Percentiles rank a stretch among this genome's conserved stretches.
phyloP scores from a whole-genome alignment of 2,113 vertebrate genomes.

The Perccottus glenii region DNA sequence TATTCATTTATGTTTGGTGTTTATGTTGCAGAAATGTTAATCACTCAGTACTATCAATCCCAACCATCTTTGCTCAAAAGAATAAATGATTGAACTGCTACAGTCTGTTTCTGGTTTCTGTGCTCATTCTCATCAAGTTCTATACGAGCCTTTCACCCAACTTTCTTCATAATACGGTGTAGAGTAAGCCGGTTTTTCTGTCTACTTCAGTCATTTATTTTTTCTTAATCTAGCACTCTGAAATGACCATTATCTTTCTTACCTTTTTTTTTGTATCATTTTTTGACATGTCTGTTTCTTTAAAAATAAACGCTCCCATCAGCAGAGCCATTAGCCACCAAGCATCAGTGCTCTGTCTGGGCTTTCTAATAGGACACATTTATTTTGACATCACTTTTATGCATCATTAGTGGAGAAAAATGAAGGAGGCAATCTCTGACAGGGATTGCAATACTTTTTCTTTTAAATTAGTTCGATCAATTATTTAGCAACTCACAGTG shows the following conservation, averaged over 20 bases:
- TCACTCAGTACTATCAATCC: no score
- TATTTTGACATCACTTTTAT: conserved; percentile 25
- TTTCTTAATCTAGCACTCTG: neutral
- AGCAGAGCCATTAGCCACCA: conserved; percentile 18
- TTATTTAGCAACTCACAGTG: conserved; percentile 20
- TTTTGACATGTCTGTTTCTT: neutral
- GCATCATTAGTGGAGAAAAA: conserved; percentile 14
- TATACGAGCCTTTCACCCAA: no score
- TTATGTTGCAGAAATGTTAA: no score
- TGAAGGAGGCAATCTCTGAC: conserved; percentile 3
- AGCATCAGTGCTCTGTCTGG: conserved; percentile 14
- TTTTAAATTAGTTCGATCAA: conserved; percentile 13
- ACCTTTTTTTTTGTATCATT: neutral
- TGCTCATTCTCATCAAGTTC: no score
- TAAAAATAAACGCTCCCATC: conserved; percentile 13
- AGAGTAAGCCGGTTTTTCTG: neutral
- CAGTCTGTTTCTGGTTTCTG: no score
- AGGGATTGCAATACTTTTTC: conserved; percentile 16
- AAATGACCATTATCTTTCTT: neutral
- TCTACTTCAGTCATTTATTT: neutral
- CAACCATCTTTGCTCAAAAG: no score
- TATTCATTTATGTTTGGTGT: no score
- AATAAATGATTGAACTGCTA: no score
- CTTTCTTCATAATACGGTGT: no score
- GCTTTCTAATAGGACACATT: conserved; percentile 12